Base-by-base conservation (phyloP, 2,888 invertebrate genomes). In the Hyposoter dolosus region DNA sequence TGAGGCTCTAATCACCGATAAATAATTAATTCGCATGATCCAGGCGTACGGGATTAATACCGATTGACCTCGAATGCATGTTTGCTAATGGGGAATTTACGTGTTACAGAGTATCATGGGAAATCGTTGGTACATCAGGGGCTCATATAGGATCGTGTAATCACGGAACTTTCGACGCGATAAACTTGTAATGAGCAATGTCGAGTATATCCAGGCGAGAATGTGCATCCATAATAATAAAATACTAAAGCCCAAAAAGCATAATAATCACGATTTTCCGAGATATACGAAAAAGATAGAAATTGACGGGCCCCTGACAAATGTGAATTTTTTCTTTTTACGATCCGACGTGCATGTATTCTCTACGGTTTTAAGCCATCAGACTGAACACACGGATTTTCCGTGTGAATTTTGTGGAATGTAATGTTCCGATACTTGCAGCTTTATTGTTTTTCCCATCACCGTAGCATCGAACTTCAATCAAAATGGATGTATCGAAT, bases 141-240 rank as follows among this genome's bases (percentile, higher is more conserved):
- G 88, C 85, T 91, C 88, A 90, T 90, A 60, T 4, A 89, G 87
- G 86, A 74, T 88, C 87, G 83, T 89, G 90, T 89, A 88, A 90
- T 91, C 89, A 83, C 80, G 83, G 83, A 78, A 66, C 87, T 82
- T 87, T 88, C 87, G 88, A 88, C 86, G 79, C 47, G 50, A 83
- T 50, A n/a, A 78, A 84, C 79, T 84, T 82, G 88, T 90, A 90
- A 89, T 90, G 88, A 89, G 89, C 53, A 63, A 53, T 69, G 40
- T 28, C 45, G 40, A 32, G 19, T 12, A 17, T 32, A 75, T 40
- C 79, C 53, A 60, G 63, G 74, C 35, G 12, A 43, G 63, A 15
- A 60, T 72, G 23, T 10, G 12, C 15, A 50, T 50, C 17, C 15
- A 23, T 6, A 32, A 32, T 32, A n/a, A 50, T 23, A 17, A 4